Evolutionary conservation across 2,113 vertebrate species (phyloP).

Genomic region (Pangasianodon hypophthalmus): DNA sequence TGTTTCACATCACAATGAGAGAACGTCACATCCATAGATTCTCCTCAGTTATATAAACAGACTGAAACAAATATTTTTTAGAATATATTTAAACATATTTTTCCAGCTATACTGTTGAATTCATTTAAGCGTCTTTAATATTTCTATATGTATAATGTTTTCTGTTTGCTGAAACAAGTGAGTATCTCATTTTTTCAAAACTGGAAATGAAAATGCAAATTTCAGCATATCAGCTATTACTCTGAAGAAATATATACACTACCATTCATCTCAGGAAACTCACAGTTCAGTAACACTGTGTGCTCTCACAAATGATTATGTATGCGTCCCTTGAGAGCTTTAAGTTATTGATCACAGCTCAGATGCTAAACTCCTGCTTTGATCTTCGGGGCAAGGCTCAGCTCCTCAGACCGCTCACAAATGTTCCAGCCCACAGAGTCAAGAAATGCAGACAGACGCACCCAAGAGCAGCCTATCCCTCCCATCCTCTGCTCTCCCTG

Average conservation of each 20-base stretch:
- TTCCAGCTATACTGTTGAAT: neutral
- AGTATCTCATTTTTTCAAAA: neutral
- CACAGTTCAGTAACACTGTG: neutral
- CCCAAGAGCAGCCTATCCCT: slow-evolving; percentile 12
- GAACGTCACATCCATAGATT: neutral
- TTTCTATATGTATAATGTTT: neutral
- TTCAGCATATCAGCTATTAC: neutral
- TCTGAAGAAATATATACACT: neutral
- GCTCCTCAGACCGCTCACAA: slow-evolving; percentile 34
- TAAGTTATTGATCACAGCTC: slow-evolving; percentile 19
- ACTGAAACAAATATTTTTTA: neutral
- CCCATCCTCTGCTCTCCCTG: slow-evolving; percentile 14
- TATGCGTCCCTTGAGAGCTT: neutral
- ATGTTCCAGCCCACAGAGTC: slow-evolving; percentile 47
- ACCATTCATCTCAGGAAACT: neutral
- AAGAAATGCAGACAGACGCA: slow-evolving; percentile 40
- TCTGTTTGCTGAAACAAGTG: neutral
- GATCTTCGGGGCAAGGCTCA: slow-evolving; percentile 19
- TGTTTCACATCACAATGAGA: neutral
- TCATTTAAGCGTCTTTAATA: neutral
- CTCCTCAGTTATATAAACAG: neutral
- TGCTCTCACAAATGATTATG: neutral
- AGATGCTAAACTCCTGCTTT: slow-evolving; percentile 22
- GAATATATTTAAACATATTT: too few relatives aligned
- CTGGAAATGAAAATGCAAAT: neutral